Conservation (phyloP, 2,113 vertebrate genomes). For the Machaerirhynchus nigripectus region DNA sequence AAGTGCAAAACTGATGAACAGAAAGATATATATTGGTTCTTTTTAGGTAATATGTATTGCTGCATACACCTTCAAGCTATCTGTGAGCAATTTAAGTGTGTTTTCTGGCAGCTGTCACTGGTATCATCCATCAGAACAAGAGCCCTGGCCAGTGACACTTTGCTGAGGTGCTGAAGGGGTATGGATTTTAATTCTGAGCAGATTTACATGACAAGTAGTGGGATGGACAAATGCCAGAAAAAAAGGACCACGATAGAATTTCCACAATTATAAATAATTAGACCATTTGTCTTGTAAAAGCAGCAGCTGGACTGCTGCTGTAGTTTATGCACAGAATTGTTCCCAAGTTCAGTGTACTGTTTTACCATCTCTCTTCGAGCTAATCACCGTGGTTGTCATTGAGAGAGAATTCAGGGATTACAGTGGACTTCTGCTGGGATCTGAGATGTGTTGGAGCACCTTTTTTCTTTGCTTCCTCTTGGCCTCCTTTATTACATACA, state of each 20-base stretch:
- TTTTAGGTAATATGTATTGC: constrained; percentile 1
- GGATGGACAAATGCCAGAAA: constrained; percentile 47
- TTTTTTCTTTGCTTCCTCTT: not conserved
- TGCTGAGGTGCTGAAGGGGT: constrained; percentile 52
- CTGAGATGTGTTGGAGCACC: not conserved
- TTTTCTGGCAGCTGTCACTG: constrained; percentile 63
- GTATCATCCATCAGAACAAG: constrained; percentile 59
- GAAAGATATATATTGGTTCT: not conserved
- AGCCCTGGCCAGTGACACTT: constrained; percentile 10
- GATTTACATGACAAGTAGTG: constrained; percentile 27
- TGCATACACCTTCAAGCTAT: constrained; percentile 55
- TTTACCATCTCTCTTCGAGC: not conserved
- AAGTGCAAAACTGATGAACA: constrained; percentile 8
- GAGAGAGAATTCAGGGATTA: not conserved
- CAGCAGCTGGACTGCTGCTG: not conserved
- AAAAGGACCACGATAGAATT: not conserved
- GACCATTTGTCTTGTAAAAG: not conserved
- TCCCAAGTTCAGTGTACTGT: not conserved
- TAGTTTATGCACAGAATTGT: not conserved
- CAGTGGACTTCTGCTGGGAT: not conserved
- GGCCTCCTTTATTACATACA: not conserved
- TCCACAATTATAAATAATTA: not conserved
- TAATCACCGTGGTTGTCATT: not conserved
- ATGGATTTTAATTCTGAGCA: constrained; percentile 64
- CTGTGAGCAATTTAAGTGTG: constrained; percentile 32